Base-by-base conservation (phyloP, 2,888 invertebrate species). In the Auanema sp. region DNA sequence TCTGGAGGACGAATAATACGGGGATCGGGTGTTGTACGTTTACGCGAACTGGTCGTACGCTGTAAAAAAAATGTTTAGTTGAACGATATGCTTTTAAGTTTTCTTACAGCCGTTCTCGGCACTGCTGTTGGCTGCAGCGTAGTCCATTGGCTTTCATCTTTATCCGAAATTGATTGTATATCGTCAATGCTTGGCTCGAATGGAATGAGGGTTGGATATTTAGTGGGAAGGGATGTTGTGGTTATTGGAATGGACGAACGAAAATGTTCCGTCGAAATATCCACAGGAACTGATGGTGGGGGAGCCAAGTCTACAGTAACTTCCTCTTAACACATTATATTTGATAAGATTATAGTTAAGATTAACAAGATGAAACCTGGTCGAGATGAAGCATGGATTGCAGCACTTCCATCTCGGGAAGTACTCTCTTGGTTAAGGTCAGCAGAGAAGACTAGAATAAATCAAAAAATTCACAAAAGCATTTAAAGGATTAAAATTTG, bases 1-100 rank as follows among this genome's bases (percentile, higher is more conserved):
- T 69, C 69, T 41, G 76, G 76, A 12, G 76, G 76, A 6, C 71
- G 58, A 40, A 76, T 76, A 8, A 76, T 76, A 33, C 76, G 50
- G 0, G 76, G 76, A 60, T 76, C 76, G 2, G 76, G 76, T 2
- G 76, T 76, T 0, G 68, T 71, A 18, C 71, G 58, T 11, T 64
- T 52, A 50, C 68, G 65, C 41, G 69, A 62, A 10, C 56, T 54
- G 21, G 49, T 24, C 47, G 23, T 25, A 23, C 12, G n/a, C 16
- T 11, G n/a, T 42, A 40, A n/a, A 3, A 33, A 4, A 18, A 56
- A 18, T 23, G 18, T 47, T 47, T 10, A 47, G 21, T 47, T 47
- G 3, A 47, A 47, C 47, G 3, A 47, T 21, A 47, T 3, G 47
- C 47, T 5, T 33, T n/a, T 33, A 52, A 52, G 21, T 52, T 21